Conservation (phyloP, 1,140 invertebrate genomes). For the Trichogramma pretiosum region DNA sequence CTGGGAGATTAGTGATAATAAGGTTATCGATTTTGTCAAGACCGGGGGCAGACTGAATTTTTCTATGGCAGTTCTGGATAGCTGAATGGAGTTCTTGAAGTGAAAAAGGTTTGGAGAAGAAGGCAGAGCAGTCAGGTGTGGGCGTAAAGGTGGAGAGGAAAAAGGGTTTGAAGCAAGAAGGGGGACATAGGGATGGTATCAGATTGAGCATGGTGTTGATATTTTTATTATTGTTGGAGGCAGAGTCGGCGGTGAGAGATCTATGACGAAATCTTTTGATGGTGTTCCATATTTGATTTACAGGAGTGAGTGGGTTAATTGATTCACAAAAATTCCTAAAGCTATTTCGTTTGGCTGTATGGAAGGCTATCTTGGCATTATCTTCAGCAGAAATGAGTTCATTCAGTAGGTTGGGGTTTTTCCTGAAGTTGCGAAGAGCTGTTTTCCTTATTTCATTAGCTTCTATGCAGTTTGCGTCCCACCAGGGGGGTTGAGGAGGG, state of each 20-base stretch:
- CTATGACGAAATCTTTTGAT: neutral
- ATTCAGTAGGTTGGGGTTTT: neutral
- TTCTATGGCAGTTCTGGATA: neutral
- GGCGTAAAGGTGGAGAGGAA: neutral
- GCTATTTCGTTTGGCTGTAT: neutral
- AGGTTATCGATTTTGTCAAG: neutral
- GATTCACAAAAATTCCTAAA: neutral
- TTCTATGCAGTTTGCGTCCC: neutral
- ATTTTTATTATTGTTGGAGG: neutral
- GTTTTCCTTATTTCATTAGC: neutral
- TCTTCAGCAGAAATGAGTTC: neutral
- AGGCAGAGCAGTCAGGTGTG: neutral
- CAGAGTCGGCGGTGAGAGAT: neutral
- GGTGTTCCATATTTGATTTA: neutral
- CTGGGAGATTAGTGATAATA: neutral
- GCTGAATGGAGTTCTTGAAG: neutral
- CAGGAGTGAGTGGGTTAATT: neutral
- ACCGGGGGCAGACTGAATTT: neutral
- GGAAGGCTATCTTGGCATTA: neutral
- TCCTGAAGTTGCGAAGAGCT: neutral
- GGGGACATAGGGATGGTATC: conserved; percentile 2
- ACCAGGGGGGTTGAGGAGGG: neutral
- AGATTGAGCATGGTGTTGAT: neutral
- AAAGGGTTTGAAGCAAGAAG: neutral
- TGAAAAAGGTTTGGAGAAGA: neutral